Base-by-base conservation (phyloP, 2,888 invertebrate genomes). In the Adelphocoris suturalis region DNA sequence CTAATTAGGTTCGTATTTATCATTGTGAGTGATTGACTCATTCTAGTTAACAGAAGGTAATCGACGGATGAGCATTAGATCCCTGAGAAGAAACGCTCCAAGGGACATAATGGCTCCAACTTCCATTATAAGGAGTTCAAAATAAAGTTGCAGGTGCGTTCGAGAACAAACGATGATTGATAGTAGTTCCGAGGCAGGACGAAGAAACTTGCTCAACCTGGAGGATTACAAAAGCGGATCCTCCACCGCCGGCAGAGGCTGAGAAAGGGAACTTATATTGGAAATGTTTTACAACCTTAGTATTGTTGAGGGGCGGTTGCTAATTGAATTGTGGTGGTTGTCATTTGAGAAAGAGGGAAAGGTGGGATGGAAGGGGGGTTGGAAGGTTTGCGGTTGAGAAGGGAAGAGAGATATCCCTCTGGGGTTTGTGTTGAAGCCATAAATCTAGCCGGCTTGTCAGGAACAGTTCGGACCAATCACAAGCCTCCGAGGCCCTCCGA, bases 381-480 rank as follows among this genome's bases (percentile, higher is more conserved):
- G 19, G 28, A 37, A 19, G 57, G 28, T 28, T 55, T 88, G 88
- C 78, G 88, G 88, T 88, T 88, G 48, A 27, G 52, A 52, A 55
- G 76, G 88, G 78, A 48, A 82, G 82, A 78, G 88, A 78, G 88
- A 78, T 37, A 78, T 46, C 88, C 52, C 52, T 14, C 88, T 13
- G 88, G 88, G 88, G 76, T 55, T 88, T 55, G 88, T 55, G 88
- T 88, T 88, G 88, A 55, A 46, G 88, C 78, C 88, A 88, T 88
- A 88, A 88, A 88, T 88, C 88, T 88, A 88, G 78, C 52, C 80
- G 27, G 78, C 46, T 27, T 88, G 88, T 88, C 88, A 88, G 88
- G 88, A 88, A 88, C 88, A 88, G 88, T 88, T 88, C 88, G 88
- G 68, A 80, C 88, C 88, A 88, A 88, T 88, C 88, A 88, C 88